These are phyloP conservation scores for Tetramorium simillimum DNA, from an alignment of 1,140 invertebrate genomes.

Conservation along the genomic window DNA sequence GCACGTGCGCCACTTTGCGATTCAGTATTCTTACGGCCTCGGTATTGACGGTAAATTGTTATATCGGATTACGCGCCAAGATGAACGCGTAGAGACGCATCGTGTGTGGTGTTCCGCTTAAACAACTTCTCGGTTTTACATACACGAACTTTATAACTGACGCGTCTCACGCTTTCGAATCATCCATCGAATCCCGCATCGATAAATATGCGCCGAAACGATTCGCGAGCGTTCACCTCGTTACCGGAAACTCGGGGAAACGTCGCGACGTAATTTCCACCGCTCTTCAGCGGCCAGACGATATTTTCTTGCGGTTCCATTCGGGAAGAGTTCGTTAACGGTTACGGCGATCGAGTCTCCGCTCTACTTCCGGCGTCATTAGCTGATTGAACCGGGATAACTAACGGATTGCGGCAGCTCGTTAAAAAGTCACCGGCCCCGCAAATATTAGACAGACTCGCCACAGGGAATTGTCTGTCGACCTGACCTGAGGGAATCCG, in stretches of 20 bases:
- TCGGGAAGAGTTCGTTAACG: slow-evolving; percentile 48
- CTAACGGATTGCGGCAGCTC: slow-evolving; percentile 30
- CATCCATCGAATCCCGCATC: neutral
- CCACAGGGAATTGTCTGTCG: neutral
- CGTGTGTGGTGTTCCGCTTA: neutral
- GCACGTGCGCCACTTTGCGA: neutral
- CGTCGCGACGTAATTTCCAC: slow-evolving; percentile 38
- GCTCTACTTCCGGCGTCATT: slow-evolving; percentile 30
- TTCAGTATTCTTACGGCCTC: neutral
- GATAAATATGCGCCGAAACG: neutral
- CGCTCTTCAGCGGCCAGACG: neutral
- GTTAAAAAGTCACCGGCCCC: slow-evolving; percentile 43
- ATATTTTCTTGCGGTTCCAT: slow-evolving; percentile 38
- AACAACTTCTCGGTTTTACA: neutral
- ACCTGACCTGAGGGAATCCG: neutral
- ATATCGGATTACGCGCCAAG: neutral
- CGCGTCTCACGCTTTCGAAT: neutral
- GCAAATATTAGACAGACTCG: slow-evolving; percentile 9
- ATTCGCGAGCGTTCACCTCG: neutral
- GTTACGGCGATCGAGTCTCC: slow-evolving; percentile 34
- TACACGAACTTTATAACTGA: neutral
- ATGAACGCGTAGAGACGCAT: neutral
- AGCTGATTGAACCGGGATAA: slow-evolving; percentile 50
- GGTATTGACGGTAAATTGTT: neutral
- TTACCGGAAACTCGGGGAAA: neutral